Evolutionary conservation across 2,113 vertebrate genomes (phyloP), one percentile per base, ranked within the genome.

Genomic region (Nannobrachium achirus): DNA sequence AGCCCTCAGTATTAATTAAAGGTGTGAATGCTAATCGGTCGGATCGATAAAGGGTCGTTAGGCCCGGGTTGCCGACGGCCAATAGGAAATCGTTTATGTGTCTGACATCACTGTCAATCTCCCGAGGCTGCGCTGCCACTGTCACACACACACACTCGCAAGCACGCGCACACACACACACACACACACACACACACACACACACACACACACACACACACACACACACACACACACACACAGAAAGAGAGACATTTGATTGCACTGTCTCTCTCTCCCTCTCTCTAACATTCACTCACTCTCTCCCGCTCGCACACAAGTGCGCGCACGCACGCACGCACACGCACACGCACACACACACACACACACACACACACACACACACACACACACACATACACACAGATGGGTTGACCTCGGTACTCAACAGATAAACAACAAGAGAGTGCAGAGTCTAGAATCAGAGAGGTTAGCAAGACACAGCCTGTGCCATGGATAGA

Each of bases 1-100:
- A 76, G 64, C 73, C 74, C 66, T 85, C 88, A 79, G 86, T 88
- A 88, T 87, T 91, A 91, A 89, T 91, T 88, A 89, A 86, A 91
- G 80, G 85, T 87, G 89, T 75, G 83, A 87, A 91, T 88, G 82
- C 86, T 90, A 90, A 90, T 88, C 88, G 89, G 79, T 84, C 51
- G 6, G 83, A 89, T 89, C 89, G 75, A 90, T 89, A 88, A 72
- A 33, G 2, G 85, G 86, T 86, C 83, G 71, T 86, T 85, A 76
- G 80, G 86, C 77, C 85, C 82, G 65, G 5, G 74, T 82, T 82
- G 71, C 60, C 60, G 59, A 69, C 85, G 73, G 79, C 88, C 88
- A 91, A 89, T 88, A 71, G 85, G 81, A 91, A 89, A 89, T 89
- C 85, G 19, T 85, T n/a, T 87, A 86, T 15, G 57, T 86, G 88